Base-by-base conservation (phyloP, 2,113 vertebrate genomes). In the Periophthalmodon schlosseri region DNA sequence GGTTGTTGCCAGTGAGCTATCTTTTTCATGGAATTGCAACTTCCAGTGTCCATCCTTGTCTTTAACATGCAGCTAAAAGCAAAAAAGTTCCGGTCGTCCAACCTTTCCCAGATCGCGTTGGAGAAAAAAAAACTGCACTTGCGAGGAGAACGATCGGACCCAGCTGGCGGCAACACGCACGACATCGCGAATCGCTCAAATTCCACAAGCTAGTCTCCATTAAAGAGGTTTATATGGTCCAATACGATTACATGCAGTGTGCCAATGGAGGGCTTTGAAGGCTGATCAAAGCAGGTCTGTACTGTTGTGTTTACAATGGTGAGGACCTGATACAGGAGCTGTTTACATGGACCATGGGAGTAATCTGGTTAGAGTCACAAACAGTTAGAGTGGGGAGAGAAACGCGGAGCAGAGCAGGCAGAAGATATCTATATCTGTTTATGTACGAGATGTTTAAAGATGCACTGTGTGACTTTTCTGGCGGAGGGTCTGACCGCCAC, bases 221-320 rank as follows among this genome's bases (percentile, higher is more conserved):
- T 73, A 81, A 79, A 73, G 65, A 33, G 5, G 34, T 75, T 61
- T 81, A 74, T 68, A 72, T 68, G 79, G 77, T 74, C 54, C 75
- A 87, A 84, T 74, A 75, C 28, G 75, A 86, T 86, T 84, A 80
- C 79, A 87, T 65, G 79, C 76, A 47, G 65, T 74, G 72, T 68
- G 76, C 44, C 14, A 70, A 73, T 33, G 76, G 81, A 82, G 72
- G 84, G 79, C 84, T 88, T 83, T 88, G 87, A 82, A 86, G 86
- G 66, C 66, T 68, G 83, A 89, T 91, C 86, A 89, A 91, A 91
- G 86, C 69, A 68, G 72, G 79, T 81, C 75, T 70, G 82, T 79
- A 57, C 72, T 83, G 76, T 78, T 74, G 3, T 84, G 77, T 87
- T 84, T 76, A 82, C 60, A 79, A 50, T 80, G 72, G 76, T 24